Base-by-base conservation (phyloP, 2,797 vertebrate species). In the Manis crassicaudata region DNA sequence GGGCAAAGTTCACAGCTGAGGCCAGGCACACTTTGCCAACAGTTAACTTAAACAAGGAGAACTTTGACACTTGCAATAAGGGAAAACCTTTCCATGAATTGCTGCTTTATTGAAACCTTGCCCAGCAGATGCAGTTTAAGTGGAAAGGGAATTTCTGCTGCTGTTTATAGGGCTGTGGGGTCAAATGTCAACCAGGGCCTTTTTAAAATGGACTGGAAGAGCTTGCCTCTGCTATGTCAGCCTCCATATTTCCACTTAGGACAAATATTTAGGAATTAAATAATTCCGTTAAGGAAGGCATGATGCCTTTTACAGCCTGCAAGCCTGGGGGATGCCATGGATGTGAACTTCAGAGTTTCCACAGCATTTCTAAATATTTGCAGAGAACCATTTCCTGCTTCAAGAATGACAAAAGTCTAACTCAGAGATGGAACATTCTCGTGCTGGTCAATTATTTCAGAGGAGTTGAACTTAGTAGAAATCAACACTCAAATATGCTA, bases 321-420 rank as follows among this genome's bases (percentile, higher is more conserved):
- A 96, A 76, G 92, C 94, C 93, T n/a, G 43, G 93, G 62, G 92
- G 94, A 90, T 97, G 97, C 97, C 97, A 97, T 98, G 97, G 98
- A 97, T 96, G 94, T 97, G 96, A 98, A 97, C 97, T 96, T 97
- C 97, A 96, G 84, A 85, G 97, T 98, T 98, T 96, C 98, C 98
- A 97, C 93, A 97, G 50, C 88, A 90, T 95, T 90, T 70, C 97
- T 97, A 98, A 98, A 98, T 98, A 98, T 98, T 98, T 98, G 96
- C 93, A 96, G 95, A 97, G 96, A 97, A 93, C 89, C 54, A 68
- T 98, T 98, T 98, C 97, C 98, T 97, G 95, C 94, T 97, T 96
- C 79, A 60, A 96, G 75, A 97, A 97, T 97, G 96, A 98, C 97
- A 98, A 98, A 98, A 98, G 97, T 96, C 96, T 94, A 84, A 79